Evolutionary conservation across 1,140 invertebrate genomes (phyloP).

Genomic region (Apolygus lucorum): DNA sequence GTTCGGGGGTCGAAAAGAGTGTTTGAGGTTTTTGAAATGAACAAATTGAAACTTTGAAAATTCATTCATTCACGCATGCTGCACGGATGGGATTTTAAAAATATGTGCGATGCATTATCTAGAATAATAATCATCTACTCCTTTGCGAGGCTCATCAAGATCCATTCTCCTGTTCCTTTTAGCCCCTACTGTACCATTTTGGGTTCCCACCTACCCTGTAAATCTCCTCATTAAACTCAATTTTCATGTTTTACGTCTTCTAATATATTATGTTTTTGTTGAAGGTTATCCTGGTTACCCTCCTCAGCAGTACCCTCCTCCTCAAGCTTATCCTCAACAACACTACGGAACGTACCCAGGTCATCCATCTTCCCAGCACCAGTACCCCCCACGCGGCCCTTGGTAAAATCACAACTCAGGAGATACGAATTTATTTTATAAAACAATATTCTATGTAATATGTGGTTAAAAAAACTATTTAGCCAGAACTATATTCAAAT

Average conservation of each 20-base stretch:
- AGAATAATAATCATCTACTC: neutral
- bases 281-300: slow-evolving; percentile 21
- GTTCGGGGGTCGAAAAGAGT: too few species aligned
- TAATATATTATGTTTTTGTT: neutral
- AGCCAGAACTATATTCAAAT: too few species aligned
- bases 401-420: too few species aligned
- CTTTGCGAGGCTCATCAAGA: neutral
- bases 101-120: neutral
- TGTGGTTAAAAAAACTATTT: too few species aligned
- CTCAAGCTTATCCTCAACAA: slow-evolving; percentile 15
- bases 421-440: too few species aligned
- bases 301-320: slow-evolving; percentile 22
- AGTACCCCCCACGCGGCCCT: slow-evolving; percentile 19
- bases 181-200: neutral
- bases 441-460: too few species aligned
- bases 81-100: neutral
- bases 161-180: neutral
- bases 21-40: too few species aligned
- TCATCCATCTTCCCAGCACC: slow-evolving; percentile 25
- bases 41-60: too few species aligned
- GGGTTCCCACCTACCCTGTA: neutral
- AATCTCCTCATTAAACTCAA: neutral
- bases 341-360: slow-evolving; percentile 19
- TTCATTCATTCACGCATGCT: too few species aligned
- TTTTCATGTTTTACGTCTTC: neutral